Conservation (phyloP, 2,113 vertebrate species). For the Marmota flaviventris region DNA sequence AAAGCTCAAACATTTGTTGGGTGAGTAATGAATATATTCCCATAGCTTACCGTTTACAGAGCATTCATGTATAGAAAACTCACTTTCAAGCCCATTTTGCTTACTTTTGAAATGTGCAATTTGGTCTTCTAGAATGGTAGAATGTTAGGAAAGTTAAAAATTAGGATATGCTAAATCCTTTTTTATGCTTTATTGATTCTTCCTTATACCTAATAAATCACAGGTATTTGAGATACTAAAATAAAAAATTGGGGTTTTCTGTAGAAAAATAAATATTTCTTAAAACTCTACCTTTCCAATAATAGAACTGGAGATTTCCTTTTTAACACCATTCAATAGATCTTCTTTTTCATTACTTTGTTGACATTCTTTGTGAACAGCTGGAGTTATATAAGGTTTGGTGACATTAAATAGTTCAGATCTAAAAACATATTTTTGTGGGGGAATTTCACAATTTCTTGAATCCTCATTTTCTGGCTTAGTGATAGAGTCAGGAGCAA, state of each 20-base stretch:
- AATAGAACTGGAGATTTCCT: slow-evolving; percentile 15
- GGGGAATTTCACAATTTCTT: slow-evolving; percentile 18
- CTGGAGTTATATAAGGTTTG: slow-evolving; percentile 83
- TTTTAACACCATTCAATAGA: not conserved
- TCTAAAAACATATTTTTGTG: slow-evolving; percentile 81
- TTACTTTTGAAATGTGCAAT: slow-evolving; percentile 39
- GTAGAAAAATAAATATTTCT: not conserved
- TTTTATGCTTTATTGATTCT: not conserved
- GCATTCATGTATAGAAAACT: slow-evolving; percentile 51
- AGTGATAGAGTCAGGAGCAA: not conserved
- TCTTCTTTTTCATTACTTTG: slow-evolving; percentile 55
- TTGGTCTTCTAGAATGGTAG: not conserved
- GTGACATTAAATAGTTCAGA: slow-evolving; percentile 86
- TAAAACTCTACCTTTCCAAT: slow-evolving; percentile 85
- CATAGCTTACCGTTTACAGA: slow-evolving; percentile 45
- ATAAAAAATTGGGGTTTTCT: not conserved
- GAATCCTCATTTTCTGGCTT: not conserved
- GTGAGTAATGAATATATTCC: not conserved
- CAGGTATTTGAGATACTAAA: not conserved
- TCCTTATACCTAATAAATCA: slow-evolving; percentile 44
- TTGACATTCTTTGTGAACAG: slow-evolving; percentile 53
- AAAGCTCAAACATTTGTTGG: not conserved
- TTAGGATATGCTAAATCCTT: not conserved
- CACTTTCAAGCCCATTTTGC: not conserved
- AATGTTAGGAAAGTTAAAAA: slow-evolving; percentile 35